Percentiles rank a stretch among this genome's conserved stretches.
These are phyloP conservation scores for Cydia fagiglandana DNA, from an alignment of 1,140 invertebrate genomes.

Conservation along the genomic window DNA sequence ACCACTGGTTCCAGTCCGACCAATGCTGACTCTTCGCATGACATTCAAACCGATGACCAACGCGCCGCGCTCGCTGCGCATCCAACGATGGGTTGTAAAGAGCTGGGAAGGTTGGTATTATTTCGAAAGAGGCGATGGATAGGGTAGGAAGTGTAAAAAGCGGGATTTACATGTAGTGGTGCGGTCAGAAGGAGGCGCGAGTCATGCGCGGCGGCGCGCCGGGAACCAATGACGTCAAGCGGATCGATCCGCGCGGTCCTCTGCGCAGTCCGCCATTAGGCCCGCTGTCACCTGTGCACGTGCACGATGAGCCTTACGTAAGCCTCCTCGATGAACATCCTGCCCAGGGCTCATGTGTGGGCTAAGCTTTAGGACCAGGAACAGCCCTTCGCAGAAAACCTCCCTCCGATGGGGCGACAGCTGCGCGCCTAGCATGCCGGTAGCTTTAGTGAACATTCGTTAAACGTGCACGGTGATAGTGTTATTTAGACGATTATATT, in stretches of 20 bases:
- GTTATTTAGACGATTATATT: conserved; percentile 52
- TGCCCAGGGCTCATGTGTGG: conserved; percentile 89
- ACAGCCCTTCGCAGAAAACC: conserved; percentile 96
- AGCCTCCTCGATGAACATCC: conserved; percentile 48
- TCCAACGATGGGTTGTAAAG: neutral
- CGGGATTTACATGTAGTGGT: neutral
- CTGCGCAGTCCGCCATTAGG: conserved; percentile 45
- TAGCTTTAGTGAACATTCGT: conserved; percentile 32
- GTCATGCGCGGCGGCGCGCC: conserved; percentile 52
- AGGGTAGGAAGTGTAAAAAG: neutral
- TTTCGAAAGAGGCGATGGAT: conserved; percentile 2
- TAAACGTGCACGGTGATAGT: conserved; percentile 34
- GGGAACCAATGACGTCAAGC: conserved; percentile 69
- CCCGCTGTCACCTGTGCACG: conserved; percentile 46
- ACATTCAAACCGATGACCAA: conserved; percentile 16
- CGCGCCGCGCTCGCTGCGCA: neutral
- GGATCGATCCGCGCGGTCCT: conserved; percentile 50
- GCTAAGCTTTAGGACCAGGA: conserved; percentile 95
- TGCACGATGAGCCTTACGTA: conserved; percentile 58
- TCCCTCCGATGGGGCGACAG: conserved; percentile 96
- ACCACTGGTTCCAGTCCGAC: conserved; percentile 40
- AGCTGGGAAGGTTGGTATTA: too few species aligned
- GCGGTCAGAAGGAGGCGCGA: conserved; percentile 46
- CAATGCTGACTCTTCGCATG: conserved; percentile 16
- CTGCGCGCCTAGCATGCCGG: conserved; percentile 78